These are phyloP conservation scores for Cryptocephalus moraei DNA, from an alignment of 2,888 invertebrate species.

Conservation along the genomic window DNA sequence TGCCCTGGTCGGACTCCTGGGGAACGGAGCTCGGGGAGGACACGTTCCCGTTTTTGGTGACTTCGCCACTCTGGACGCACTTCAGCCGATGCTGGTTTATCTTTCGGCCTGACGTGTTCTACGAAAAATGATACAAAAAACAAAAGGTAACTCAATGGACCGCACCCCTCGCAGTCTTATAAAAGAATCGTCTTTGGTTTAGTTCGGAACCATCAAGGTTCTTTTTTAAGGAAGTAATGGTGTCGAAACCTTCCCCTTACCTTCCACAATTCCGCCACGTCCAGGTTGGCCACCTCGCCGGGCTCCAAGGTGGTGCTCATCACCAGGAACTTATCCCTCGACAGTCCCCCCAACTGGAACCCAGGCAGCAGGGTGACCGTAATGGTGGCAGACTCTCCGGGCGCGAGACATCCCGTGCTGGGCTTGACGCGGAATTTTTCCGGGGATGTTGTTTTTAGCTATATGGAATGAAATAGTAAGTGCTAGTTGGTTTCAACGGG, in stretches of 20 bases:
- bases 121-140: constrained; percentile 11
- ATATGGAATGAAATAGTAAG: constrained; percentile 12
- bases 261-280: constrained; percentile 69
- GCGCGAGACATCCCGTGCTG: constrained; percentile 64
- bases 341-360: constrained; percentile 53
- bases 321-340: constrained; percentile 79
- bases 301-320: constrained; percentile 65
- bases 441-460: constrained; percentile 93
- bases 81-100: constrained; percentile 63
- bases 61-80: constrained; percentile 47
- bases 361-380: constrained; percentile 67
- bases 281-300: constrained; percentile 45
- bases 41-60: constrained; percentile 28
- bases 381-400: constrained; percentile 54
- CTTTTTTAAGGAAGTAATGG: no score
- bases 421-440: constrained; percentile 91
- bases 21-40: constrained; percentile 1
- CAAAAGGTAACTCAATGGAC: no score
- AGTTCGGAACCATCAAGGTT: no score
- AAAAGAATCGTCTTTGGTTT: no score
- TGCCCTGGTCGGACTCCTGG: constrained; percentile 17
- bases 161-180: no score
- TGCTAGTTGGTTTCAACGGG: not conserved
- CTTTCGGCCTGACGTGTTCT: constrained; percentile 30
- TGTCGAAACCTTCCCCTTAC: constrained; percentile 18